Evolutionary conservation across 2,888 invertebrate species (phyloP), one percentile per base, ranked within the genome.

Genomic region (Chorisops tibialis): DNA sequence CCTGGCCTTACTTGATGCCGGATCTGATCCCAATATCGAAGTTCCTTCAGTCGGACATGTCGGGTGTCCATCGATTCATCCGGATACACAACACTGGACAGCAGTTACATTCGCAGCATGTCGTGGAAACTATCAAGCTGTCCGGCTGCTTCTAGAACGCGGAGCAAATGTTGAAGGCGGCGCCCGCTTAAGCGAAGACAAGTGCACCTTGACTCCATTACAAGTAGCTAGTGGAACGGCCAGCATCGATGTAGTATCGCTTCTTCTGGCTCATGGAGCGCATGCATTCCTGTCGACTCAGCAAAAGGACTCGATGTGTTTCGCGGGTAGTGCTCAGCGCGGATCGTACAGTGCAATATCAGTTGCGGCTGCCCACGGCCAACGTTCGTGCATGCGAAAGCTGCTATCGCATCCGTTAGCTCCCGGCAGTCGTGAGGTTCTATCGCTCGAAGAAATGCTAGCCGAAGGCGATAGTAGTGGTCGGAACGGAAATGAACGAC

Each of bases 271-370:
- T 0, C 89, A 92, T 69, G 93, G 93, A 0, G 93, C 93, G 0
- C 90, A 93, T 72, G 91, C 93, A 0, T 95, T 93, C 77, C 81
- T 92, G 3, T 89, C 91, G 1, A 93, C 93, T 0, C 84, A 90
- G 69, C 85, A 89, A 63, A 89, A 89, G 70, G 93, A 93, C 71
- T 86, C 89, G 0, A 82, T 93, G 61, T 91, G 92, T 69, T 93
- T 93, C 72, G 91, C 92, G 0, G 89, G 89, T 0, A 88, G 91
- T 0, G 90, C 91, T 0, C 93, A 93, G 72, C 83, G 91, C 62
- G 93, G 93, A 1, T 92, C 91, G 72, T 93, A 90, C 72, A 90
- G 91, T 73, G 90, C 94, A 37, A 88, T 95, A 70, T 91, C 93
- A 0, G 91, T 95, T 11, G 93, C 94, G 21, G 92, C 94, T 37